phyloP scores from a whole-genome alignment of 2,113 vertebrate species.

The Asarcornis scutulata region DNA sequence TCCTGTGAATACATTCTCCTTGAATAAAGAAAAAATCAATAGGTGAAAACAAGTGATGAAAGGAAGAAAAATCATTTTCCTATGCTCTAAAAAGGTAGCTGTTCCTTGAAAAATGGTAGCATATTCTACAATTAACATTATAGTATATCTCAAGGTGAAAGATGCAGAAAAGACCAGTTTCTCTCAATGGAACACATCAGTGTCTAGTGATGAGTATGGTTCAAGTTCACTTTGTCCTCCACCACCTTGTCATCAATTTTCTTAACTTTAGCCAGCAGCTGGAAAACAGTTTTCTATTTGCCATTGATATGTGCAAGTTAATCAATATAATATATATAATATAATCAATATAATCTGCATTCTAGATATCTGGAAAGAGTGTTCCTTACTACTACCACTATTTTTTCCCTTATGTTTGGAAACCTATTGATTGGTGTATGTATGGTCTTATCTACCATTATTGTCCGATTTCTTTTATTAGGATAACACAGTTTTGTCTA shows the following conservation, averaged over 20 bases:
- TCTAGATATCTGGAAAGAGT: background rate
- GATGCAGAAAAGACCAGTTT: background rate
- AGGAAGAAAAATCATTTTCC: background rate
- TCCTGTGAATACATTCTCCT: conserved; percentile 18
- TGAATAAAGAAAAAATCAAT: conserved; percentile 45
- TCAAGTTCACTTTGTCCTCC: conserved; percentile 21
- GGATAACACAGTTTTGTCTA: background rate
- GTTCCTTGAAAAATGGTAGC: background rate
- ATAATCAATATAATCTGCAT: background rate
- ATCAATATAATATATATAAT: background rate
- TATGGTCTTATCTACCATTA: background rate
- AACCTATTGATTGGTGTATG: background rate
- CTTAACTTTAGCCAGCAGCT: background rate
- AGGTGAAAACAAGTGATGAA: background rate
- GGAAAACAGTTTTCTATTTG: background rate
- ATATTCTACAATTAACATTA: background rate
- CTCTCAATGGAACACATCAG: accelerated
- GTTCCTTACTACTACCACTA: background rate
- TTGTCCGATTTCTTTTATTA: background rate
- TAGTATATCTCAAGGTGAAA: background rate
- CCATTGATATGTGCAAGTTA: background rate
- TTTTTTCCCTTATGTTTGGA: background rate
- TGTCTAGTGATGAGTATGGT: background rate
- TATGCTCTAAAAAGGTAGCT: background rate
- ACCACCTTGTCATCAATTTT: background rate